Conservation (phyloP, 1,140 invertebrate species). For the Orius insidiosus region DNA sequence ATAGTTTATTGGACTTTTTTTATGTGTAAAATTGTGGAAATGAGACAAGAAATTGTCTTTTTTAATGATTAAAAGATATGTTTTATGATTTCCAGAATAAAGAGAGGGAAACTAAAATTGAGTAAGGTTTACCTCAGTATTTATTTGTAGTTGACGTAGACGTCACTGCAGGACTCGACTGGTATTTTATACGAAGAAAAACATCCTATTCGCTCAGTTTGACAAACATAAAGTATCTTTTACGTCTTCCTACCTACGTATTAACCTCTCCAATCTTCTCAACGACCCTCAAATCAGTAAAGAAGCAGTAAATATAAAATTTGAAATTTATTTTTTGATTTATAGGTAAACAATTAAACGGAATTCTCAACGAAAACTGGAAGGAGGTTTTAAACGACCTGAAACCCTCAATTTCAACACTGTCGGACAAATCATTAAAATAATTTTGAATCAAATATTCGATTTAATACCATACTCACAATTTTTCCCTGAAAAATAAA, state of each 20-base stretch:
- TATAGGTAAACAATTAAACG: slow-evolving; percentile 29
- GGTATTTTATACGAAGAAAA: slow-evolving; percentile 12
- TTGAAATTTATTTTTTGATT: background rate
- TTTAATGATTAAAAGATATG: no score
- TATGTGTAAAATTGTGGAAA: no score
- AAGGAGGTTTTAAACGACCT: slow-evolving; percentile 30
- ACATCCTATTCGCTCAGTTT: slow-evolving; percentile 5
- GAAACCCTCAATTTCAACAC: slow-evolving; percentile 27
- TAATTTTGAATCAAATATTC: slow-evolving; percentile 28
- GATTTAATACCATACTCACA: slow-evolving; percentile 24
- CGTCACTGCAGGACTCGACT: slow-evolving; percentile 10
- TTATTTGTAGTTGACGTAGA: slow-evolving; percentile 8
- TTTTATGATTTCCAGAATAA: no score
- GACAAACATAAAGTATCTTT: slow-evolving; percentile 9
- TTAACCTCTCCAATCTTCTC: slow-evolving; percentile 19
- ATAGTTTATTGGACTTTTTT: no score
- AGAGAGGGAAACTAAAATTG: no score
- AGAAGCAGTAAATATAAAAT: no score
- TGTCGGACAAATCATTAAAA: slow-evolving; percentile 27
- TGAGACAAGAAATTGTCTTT: no score
- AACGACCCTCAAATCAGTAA: slow-evolving; percentile 20
- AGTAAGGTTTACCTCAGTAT: no score
- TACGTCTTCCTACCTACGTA: background rate
- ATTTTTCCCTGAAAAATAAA: slow-evolving; percentile 12
- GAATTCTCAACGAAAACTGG: slow-evolving; percentile 38